Base-by-base conservation (phyloP, 1,140 invertebrate species). In the Anoplolepis gracilipes region DNA sequence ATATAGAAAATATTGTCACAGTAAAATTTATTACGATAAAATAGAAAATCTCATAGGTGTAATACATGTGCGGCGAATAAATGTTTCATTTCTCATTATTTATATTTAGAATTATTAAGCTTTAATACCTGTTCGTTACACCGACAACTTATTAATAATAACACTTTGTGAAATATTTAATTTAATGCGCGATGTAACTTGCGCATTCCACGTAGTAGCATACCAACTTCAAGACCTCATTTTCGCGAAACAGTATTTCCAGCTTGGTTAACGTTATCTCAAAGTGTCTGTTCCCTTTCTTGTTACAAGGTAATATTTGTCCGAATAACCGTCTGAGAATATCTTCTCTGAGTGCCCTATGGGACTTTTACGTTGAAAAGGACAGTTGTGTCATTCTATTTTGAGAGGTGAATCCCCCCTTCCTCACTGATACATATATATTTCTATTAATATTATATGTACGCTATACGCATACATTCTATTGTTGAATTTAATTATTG, bases 261-360 rank as follows among this genome's bases (percentile, higher is more conserved):
- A 59, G 67, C 53, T 72, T 82, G 53, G 53, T 82, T 82, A 82
- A 82, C 67, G 67, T 82, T 82, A 82, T 82, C 53, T 82, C 78
- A 36, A 73, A 42, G 36, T 82, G 67, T 90, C 77, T 89, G 72
- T 62, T 49, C 72, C 46, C 84, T 90, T 90, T 88, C 87, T 89
- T 90, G 86, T 90, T 90, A 69, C 36, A 42, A 46, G 67, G 36
- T 42, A 73, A 13, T 69, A 73, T 82, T 82, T 59, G 78, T 73
- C 78, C 67, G 28, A 82, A 82, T 72, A 82, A 82, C 53, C 67
- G 67, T 82, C 67, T 28, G 67, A 59, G 36, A 82, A 72, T 81
- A 59, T 82, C 53, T 82, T 82, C 25, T 67, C 33, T 72, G 65
- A 72, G 61, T 73, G 67, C 46, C 67, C 53, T 59, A 73, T 33